Evolutionary conservation across 2,797 vertebrate species (phyloP), one percentile per base, ranked within the genome.

Genomic region (Muscicapa comitata): DNA sequence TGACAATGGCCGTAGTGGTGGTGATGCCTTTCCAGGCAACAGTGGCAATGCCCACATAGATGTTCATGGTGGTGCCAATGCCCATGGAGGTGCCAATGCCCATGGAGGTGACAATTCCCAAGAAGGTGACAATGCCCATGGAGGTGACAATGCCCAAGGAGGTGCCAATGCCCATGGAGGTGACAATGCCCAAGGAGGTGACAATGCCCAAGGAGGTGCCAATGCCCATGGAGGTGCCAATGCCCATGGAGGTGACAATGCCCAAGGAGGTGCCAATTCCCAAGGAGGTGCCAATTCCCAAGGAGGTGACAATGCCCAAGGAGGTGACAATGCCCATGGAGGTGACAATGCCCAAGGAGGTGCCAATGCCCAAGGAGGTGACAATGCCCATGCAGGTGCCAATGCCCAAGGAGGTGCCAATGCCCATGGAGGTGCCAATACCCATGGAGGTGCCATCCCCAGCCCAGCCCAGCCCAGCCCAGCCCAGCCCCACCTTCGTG

Each of bases 401-500:
- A 5, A 3, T 10, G 26, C n/a, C 58, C 40, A 5, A 0, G 7
- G 4, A 4, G 17, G 45, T 31, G 42, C 8, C 17, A 43, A 18
- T 43, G 20, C 7, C n/a, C 12, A 19, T 0, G 23, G 5, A 7
- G 6, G 2, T 13, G 31, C 1, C 15, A 4, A 5, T 7, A 19
- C 7, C n/a, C 12, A 19, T 0, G 23, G 5, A 7, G 6, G 2
- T 13, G 31, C 1, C 15, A 4, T 7, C 40, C 40, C 43, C 43
- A 45, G 11, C 43, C 43, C 10, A 21, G 5, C 43, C 28, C 51
- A 53, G 28, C 9, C 29, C 51, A 54, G 18, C 12, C 51, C 40
- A 42, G 12, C 54, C 9, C 55, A 5, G 5, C 50, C 81, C 40
- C 95, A 99, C 99, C 99, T 97, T 99, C 99, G 1, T 99, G 98